Evolutionary conservation across 1,140 invertebrate genomes (phyloP), one percentile per base, ranked within the genome.

Genomic region (Aporrectodea caliginosa): DNA sequence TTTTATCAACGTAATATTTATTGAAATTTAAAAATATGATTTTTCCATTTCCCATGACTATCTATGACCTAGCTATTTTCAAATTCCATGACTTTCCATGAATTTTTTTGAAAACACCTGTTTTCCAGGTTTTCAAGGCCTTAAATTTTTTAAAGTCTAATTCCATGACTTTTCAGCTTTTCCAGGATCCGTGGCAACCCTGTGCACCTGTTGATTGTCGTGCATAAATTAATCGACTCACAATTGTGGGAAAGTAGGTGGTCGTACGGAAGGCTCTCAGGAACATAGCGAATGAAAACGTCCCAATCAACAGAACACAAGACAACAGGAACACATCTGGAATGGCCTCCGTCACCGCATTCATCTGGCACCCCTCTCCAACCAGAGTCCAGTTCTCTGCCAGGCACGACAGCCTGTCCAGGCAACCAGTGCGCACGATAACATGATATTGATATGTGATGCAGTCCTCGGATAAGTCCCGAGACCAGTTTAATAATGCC

Each of bases 281-380:
- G 2, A 82, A 80, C n/a, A 85, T 77, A 72, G 85, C 84, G 16
- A 88, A 78, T 22, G 82, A 75, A 78, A 88, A 89, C 16, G 88
- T 87, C 27, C 84, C 82, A 43, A 85, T 69, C 75, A 89, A 89
- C 0, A 89, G 78, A 29, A 88, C 79, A 43, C 87, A 31, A 6
- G 86, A 88, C 80, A 89, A 84, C 2, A 88, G 83, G 81, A 87
- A 88, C 35, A 88, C 80, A 79, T 85, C 75, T 58, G 84, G 84
- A 29, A 83, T 78, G 80, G 78, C 30, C n/a, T 75, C 31, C 29
- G 43, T 43, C 2, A 79, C 78, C 16, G 30, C 27, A 16, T 77
- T 35, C 33, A 68, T 34, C 71, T 77, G 68, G 78, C 84, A 85
- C 22, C 78, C 79, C 1, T 58, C 69, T 1, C 83, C 82, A n/a